Percentiles rank a stretch among this genome's conserved stretches.
Conservation (phyloP, 2,888 invertebrate genomes). For the Hyposoter didymator region DNA sequence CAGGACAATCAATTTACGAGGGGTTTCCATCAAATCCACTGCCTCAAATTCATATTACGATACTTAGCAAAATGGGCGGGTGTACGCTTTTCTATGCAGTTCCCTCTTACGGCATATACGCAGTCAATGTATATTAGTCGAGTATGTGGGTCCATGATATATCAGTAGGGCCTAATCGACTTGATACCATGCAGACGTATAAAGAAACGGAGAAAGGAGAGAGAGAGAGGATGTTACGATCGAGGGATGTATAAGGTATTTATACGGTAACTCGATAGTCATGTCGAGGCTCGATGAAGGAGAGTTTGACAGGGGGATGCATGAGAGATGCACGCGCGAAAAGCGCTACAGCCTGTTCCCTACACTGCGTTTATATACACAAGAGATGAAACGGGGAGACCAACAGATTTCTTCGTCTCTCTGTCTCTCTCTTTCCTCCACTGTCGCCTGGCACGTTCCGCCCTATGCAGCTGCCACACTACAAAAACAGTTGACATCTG, state of each 20-base stretch:
- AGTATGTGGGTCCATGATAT: conserved; percentile 65
- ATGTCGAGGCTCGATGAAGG: conserved; percentile 61
- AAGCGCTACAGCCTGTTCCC: conserved; percentile 62
- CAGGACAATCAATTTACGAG: conserved; percentile 55
- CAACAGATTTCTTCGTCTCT: conserved; percentile 39
- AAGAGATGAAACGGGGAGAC: conserved; percentile 45
- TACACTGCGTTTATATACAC: conserved; percentile 45
- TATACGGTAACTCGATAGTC: conserved; percentile 78
- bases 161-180: conserved; percentile 69
- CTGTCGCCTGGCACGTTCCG: conserved; percentile 71
- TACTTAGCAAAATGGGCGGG: conserved; percentile 54
- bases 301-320: conserved; percentile 41
- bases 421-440: conserved; percentile 37
- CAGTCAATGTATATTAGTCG: conserved; percentile 57
- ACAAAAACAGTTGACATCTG: conserved; percentile 81
- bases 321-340: conserved; percentile 68
- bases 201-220: conserved; percentile 15
- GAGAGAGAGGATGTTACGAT: conserved; percentile 69
- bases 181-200: conserved; percentile 19
- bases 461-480: conserved; percentile 78
- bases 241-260: conserved; percentile 75
- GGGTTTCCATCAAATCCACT: conserved; percentile 47
- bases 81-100: conserved; percentile 23
- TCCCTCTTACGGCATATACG: conserved; percentile 8
- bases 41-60: conserved; percentile 58